Base-by-base conservation (phyloP, 2,888 invertebrate genomes). In the Plagodis pulveraria region DNA sequence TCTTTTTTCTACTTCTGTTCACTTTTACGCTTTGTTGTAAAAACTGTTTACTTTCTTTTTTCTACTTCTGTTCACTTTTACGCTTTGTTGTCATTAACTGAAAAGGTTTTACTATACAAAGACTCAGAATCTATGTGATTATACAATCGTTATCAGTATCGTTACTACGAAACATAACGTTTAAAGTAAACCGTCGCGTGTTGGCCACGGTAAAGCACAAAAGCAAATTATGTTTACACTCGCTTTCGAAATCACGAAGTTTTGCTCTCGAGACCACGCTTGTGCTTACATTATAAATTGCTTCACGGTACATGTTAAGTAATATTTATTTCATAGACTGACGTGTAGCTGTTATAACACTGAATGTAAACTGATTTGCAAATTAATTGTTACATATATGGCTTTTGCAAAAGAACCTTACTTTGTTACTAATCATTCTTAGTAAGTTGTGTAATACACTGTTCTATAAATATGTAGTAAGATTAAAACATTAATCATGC, bases 221-320 rank as follows among this genome's bases (percentile, higher is more conserved):
- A 67, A 55, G 71, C 71, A 73, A 73, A 73, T 65, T 67, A 67
- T 76, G 66, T 72, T 69, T 67, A 74, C 77, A 74, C 80, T 91
- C 87, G 78, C 90, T 91, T 88, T 89, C 89, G 78, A 85, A 86
- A 86, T 84, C 84, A 86, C 80, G 81, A 80, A 66, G 82, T 84
- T 83, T 87, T 86, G 78, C 86, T 89, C 85, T 90, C 87, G 74
- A 81, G 81, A 82, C 80, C 74, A 74, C 72, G 72, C 62, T 75
- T 69, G 73, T 54, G 46, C 75, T 70, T 61, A 65, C 64, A 65
- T 56, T 55, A 56, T 66, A 64, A 65, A 69, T 73, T 70, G 68
- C 69, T 71, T 72, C 69, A 71, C 67, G 63, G 65, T 59, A 64
- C 71, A 58, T 65, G 69, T 70, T 73, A 69, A 67, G 65, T 65